phyloP scores from a whole-genome alignment of 2,113 vertebrate genomes.

The Micromys minutus region DNA sequence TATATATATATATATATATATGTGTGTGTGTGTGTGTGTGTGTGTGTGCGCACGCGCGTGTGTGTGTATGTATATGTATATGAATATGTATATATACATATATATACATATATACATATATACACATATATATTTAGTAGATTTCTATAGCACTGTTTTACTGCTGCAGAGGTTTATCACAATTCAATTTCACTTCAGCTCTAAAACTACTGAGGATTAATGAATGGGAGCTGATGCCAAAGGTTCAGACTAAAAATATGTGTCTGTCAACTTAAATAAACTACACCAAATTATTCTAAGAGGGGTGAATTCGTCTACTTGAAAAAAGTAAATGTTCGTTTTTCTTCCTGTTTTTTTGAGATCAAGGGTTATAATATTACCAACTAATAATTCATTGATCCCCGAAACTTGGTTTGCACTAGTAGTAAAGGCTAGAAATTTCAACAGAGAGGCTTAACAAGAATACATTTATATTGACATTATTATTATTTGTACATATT shows the following conservation, averaged over 20 bases:
- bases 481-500: background rate
- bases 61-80: too few species aligned
- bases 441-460: background rate
- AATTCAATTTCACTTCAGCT: slow-evolving; percentile 38
- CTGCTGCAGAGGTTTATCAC: background rate
- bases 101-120: too few species aligned
- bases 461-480: background rate
- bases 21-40: too few species aligned
- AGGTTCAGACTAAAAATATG: slow-evolving; percentile 11
- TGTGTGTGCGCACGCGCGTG: too few species aligned
- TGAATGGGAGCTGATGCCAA: background rate
- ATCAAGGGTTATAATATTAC: background rate
- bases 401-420: background rate
- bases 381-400: slow-evolving; percentile 27
- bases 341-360: background rate
- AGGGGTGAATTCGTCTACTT: background rate
- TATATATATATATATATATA: too few species aligned
- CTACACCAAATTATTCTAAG: background rate
- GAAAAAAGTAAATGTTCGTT: background rate
- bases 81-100: too few species aligned
- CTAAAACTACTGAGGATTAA: slow-evolving; percentile 35
- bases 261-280: background rate
- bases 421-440: background rate
- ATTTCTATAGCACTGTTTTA: background rate
- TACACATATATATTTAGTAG: too few species aligned